Conservation (phyloP, 2,888 invertebrate species). For the Eilema depressum region DNA sequence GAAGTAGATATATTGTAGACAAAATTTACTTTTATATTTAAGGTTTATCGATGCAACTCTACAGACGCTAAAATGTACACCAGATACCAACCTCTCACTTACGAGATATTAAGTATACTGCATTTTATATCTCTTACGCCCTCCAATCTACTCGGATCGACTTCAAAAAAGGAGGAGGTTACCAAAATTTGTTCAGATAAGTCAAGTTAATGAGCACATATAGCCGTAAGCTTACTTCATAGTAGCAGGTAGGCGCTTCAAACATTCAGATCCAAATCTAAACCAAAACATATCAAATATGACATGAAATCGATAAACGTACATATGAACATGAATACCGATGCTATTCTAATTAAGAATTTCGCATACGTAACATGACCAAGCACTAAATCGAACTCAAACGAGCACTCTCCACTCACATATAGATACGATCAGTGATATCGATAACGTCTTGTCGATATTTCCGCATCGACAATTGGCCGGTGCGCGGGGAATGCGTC, state of each 20-base stretch:
- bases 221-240: neutral
- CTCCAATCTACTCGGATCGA: no score
- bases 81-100: no score
- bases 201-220: neutral
- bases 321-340: conserved; percentile 29
- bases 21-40: no score
- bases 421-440: conserved; percentile 46
- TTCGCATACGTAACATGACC: conserved; percentile 56
- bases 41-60: no score
- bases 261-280: conserved; percentile 19
- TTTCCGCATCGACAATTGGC: conserved; percentile 68
- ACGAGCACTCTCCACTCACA: conserved; percentile 45
- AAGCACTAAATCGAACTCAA: conserved; percentile 42
- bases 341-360: conserved; percentile 49
- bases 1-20: no score
- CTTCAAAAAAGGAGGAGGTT: no score
- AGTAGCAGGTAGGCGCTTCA: neutral
- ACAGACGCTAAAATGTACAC: no score
- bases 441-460: conserved; percentile 61
- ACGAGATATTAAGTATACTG: no score
- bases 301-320: conserved; percentile 26
- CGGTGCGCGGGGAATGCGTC: conserved; percentile 57
- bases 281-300: conserved; percentile 23
- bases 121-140: no score
- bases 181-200: no score